A percentile compares a stretch with the other conserved stretches of the same genome.
These are phyloP conservation scores for Contarinia nasturtii DNA, from an alignment of 1,140 invertebrate species.

Conservation along the genomic window DNA sequence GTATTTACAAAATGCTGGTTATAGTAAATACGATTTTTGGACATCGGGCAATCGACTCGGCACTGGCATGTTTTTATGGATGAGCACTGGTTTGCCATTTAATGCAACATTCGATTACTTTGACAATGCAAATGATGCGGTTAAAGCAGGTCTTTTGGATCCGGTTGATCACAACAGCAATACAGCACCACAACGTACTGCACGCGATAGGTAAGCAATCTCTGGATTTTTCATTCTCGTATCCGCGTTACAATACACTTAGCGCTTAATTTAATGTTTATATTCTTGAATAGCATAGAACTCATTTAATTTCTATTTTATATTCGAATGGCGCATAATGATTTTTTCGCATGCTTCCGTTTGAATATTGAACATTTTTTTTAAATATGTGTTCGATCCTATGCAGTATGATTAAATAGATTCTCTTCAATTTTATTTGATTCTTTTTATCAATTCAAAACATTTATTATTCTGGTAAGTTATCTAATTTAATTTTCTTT, in stretches of 20 bases:
- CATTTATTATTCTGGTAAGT: too few species aligned
- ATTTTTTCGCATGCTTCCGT: too few species aligned
- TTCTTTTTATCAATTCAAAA: too few species aligned
- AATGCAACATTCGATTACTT: slow-evolving; percentile 73
- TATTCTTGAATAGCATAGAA: too few species aligned
- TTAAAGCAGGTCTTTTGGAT: slow-evolving; percentile 32
- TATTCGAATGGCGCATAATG: too few species aligned
- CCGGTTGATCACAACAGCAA: slow-evolving; percentile 35
- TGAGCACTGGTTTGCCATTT: slow-evolving; percentile 71
- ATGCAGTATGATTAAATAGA: too few species aligned
- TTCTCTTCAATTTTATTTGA: too few species aligned
- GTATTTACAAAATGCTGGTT: slow-evolving; percentile 61
- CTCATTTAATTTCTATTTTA: too few species aligned
- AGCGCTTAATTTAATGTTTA: background rate
- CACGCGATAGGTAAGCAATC: slow-evolving; percentile 47
- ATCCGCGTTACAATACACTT: slow-evolving; percentile 6
- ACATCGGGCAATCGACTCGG: slow-evolving; percentile 73
- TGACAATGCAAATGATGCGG: slow-evolving; percentile 31
- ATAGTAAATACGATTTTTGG: slow-evolving; percentile 70
- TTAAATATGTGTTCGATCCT: too few species aligned
- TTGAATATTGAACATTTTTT: too few species aligned
- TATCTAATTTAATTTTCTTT: too few species aligned
- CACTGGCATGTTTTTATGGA: slow-evolving; percentile 73
- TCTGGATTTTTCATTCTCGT: slow-evolving; percentile 3
- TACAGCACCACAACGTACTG: slow-evolving; percentile 52